phyloP scores from a whole-genome alignment of 2,113 vertebrate species.

The Myotis yumanensis region DNA sequence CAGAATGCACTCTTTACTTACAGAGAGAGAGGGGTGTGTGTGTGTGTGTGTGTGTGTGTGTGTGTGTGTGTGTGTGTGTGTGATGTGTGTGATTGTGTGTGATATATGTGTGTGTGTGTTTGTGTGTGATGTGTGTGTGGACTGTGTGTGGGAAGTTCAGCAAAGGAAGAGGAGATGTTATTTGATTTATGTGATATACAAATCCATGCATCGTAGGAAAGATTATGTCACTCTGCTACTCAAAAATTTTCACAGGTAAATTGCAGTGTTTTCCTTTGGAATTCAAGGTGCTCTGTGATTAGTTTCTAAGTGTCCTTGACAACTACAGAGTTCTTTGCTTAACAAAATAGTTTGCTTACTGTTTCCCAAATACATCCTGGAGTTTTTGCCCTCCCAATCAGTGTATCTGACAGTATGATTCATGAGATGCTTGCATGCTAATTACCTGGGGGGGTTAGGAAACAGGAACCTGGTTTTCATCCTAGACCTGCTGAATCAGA shows the following conservation, averaged over 20 bases:
- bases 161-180: background rate
- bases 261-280: background rate
- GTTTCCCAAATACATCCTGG: background rate
- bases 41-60: too few relatives aligned
- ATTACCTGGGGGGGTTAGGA: background rate
- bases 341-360: background rate
- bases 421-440: background rate
- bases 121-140: too few relatives aligned
- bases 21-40: too few relatives aligned
- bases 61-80: too few relatives aligned
- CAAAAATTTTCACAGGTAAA: background rate
- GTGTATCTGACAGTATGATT: background rate
- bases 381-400: background rate
- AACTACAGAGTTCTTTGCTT: background rate
- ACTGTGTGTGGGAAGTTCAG: background rate
- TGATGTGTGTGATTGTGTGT: too few relatives aligned
- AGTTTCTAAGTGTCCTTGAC: background rate
- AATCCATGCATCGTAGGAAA: background rate
- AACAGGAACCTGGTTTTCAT: background rate
- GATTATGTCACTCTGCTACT: background rate
- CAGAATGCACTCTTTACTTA: background rate
- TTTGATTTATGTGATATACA: background rate
- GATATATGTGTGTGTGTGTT: too few relatives aligned
- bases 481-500: background rate
- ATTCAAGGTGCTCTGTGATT: background rate